phyloP scores from a whole-genome alignment of 2,888 invertebrate species.

The Arrhopalites spinosus region DNA sequence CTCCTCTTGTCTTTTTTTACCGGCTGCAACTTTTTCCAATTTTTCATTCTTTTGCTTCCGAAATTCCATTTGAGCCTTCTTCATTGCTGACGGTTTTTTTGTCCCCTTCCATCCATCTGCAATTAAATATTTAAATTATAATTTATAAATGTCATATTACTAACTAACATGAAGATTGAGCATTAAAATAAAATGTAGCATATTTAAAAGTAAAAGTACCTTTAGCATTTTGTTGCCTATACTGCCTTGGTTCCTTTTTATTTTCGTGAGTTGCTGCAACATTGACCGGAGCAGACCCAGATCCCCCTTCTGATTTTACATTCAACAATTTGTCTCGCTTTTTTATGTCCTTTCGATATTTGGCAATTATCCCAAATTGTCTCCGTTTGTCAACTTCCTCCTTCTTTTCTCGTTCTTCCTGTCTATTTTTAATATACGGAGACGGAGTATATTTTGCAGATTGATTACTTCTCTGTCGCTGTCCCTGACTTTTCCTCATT shows the following conservation, averaged over 20 bases:
- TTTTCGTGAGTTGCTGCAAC: background rate
- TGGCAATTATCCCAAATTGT: constrained; percentile 22
- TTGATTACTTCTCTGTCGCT: background rate
- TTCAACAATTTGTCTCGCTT: no score
- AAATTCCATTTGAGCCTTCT: constrained; percentile 64
- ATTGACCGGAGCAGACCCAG: no score
- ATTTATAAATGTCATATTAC: background rate
- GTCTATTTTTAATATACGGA: background rate
- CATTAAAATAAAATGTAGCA: background rate
- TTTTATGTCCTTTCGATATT: background rate
- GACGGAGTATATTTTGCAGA: background rate
- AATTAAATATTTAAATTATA: no score
- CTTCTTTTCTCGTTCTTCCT: background rate
- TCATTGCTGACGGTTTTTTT: constrained; percentile 18
- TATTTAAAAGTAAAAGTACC: background rate
- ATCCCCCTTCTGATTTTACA: no score
- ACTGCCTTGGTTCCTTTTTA: background rate
- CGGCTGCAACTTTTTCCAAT: constrained; percentile 62
- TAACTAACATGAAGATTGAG: no score
- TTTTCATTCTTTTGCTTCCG: constrained; percentile 66
- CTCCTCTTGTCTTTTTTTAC: constrained; percentile 64
- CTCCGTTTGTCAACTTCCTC: background rate
- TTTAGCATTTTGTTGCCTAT: background rate
- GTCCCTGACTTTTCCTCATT: background rate
- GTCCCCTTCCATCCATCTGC: background rate